Evolutionary conservation across 2,797 vertebrate genomes (phyloP).

Genomic region (Chloroceryle inda): DNA sequence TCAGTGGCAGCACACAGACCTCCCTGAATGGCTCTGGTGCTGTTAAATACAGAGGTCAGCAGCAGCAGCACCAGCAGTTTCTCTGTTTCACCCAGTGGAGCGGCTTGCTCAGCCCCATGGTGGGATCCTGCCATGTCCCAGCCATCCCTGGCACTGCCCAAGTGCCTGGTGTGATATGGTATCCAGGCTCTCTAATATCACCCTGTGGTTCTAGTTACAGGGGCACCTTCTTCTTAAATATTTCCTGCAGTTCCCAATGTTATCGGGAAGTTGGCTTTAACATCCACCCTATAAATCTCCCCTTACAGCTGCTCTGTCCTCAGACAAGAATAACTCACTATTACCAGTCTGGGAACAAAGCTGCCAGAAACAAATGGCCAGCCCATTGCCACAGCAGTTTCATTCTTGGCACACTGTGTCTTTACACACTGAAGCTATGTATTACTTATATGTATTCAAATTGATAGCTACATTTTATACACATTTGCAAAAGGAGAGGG

Average conservation of each 20-base stretch:
- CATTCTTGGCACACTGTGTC: background rate
- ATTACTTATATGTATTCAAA: background rate
- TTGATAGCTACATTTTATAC: background rate
- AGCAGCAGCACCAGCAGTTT: background rate
- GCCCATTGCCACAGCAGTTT: background rate
- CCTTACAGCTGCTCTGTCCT: background rate
- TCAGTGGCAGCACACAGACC: fast-evolving
- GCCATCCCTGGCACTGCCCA: background rate
- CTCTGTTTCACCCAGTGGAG: background rate
- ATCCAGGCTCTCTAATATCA: background rate
- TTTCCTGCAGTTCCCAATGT: background rate
- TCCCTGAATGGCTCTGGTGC: background rate
- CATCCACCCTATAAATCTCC: background rate
- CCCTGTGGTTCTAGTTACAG: background rate
- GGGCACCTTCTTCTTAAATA: background rate
- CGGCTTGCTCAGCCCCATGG: background rate
- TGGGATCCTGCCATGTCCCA: background rate
- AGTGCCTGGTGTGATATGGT: background rate
- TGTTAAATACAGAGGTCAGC: background rate
- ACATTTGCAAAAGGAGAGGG: background rate
- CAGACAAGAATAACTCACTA: background rate
- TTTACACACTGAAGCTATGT: background rate
- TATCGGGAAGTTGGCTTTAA: background rate
- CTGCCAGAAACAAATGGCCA: background rate
- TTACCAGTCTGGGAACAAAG: background rate